These are phyloP conservation scores for Uropetala carovei DNA, from an alignment of 2,888 invertebrate genomes.

Conservation along the genomic window DNA sequence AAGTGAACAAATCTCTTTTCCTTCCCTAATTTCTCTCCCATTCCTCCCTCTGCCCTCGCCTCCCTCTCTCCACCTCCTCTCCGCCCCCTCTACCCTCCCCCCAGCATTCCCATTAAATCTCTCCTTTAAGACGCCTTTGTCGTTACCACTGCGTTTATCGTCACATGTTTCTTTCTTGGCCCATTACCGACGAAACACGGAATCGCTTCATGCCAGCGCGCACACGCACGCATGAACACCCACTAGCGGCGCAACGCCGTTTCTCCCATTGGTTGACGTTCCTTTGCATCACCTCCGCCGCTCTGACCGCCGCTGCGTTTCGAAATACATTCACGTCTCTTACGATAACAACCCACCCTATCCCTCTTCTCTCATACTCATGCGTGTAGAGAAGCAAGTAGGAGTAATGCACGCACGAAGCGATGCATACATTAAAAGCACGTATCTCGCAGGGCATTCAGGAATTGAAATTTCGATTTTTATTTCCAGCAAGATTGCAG, in stretches of 20 bases:
- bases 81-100: neutral
- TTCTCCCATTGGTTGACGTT: neutral
- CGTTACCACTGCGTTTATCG: constrained; percentile 15
- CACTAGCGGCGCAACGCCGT: neutral
- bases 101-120: neutral
- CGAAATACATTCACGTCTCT: neutral
- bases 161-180: constrained; percentile 39
- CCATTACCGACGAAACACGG: constrained; percentile 50
- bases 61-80: neutral
- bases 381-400: neutral
- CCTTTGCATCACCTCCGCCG: neutral
- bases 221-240: neutral
- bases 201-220: neutral
- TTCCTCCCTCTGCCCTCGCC: neutral
- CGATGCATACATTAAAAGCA: no score
- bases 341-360: neutral
- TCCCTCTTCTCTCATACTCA: neutral
- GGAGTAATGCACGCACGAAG: no score
- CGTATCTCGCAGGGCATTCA: no score
- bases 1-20: neutral
- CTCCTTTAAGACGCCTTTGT: neutral
- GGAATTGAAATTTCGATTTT: no score
- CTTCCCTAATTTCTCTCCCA: neutral
- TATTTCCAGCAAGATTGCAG: no score
- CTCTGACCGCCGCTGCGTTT: neutral